Evolutionary conservation across 2,113 vertebrate species (phyloP).

Genomic region (Etheostoma spectabile): DNA sequence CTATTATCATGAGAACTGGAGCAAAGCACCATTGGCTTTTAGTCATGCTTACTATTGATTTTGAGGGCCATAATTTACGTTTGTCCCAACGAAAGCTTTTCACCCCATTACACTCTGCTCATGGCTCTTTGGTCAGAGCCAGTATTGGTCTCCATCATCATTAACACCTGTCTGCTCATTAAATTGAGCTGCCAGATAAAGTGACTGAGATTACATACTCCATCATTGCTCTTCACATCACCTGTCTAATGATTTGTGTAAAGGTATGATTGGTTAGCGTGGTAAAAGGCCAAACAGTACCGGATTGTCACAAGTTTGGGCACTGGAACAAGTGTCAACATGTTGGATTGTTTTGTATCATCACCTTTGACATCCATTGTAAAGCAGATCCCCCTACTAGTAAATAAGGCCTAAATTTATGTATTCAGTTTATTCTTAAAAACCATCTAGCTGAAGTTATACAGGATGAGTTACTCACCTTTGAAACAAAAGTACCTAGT

Average conservation of each 20-base stretch:
- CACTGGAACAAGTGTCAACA: constrained; percentile 29
- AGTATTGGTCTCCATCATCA: constrained; percentile 77
- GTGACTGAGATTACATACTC: constrained; percentile 66
- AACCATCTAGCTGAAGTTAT: neutral
- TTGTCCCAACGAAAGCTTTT: constrained; percentile 80
- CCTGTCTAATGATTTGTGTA: constrained; percentile 59
- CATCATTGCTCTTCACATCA: constrained; percentile 56
- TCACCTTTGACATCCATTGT: constrained; percentile 48
- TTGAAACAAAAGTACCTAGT: neutral
- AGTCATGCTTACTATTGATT: constrained; percentile 78
- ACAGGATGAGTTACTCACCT: neutral
- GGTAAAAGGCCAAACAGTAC: constrained; percentile 47
- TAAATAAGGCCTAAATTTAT: constrained; percentile 45
- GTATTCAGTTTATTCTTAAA: constrained; percentile 18
- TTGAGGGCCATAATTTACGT: constrained; percentile 75
- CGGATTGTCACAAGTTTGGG: constrained; percentile 27
- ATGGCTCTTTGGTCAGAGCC: constrained; percentile 61
- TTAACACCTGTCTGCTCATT: constrained; percentile 78
- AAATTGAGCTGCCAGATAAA: constrained; percentile 71
- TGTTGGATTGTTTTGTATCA: constrained; percentile 31
- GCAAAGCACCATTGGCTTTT: constrained; percentile 72
- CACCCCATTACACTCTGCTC: constrained; percentile 78
- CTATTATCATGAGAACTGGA: constrained; percentile 58
- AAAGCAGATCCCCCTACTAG: neutral
- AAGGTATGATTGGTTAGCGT: constrained; percentile 54